Base-by-base conservation (phyloP, 2,888 invertebrate species). In the Drosophila nr. medialis region DNA sequence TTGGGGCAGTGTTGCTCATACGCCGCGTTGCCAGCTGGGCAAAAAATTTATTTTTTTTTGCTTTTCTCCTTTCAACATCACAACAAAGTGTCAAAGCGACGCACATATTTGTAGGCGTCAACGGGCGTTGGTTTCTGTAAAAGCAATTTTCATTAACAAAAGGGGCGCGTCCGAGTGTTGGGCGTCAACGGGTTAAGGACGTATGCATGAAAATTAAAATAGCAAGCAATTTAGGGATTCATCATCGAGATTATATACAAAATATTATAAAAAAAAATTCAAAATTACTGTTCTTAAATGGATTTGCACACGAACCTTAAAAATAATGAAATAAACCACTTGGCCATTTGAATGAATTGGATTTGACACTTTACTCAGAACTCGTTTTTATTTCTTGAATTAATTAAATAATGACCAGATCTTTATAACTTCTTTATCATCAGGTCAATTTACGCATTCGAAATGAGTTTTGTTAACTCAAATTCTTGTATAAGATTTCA, bases 71-170 rank as follows among this genome's bases (percentile, higher is more conserved):
- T 70, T 64, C 24, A 78, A 60, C 64, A 70, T 38, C 55, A 79
- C 64, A 55, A 69, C 70, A 68, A 75, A 81, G 84, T 83, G 78
- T 76, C 81, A 86, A 81, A 72, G 72, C 56, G 58, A 72, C 77
- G 67, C 77, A 86, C 77, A 83, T 79, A 72, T 82, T 79, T 82
- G 81, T 85, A 82, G 85, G 81, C 85, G 88, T 83, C 77, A 71
- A 80, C 73, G 68, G 72, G 68, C 72, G 80, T 79, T 68, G 72
- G 61, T 55, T 73, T 79, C 83, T 72, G 74, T 66, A 67, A 83
- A 83, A 87, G 85, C 83, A 87, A 83, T 83, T 83, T 83, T 70
- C 83, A 87, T 87, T 82, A 83, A 76, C 83, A 82, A 82, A 71
- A 61, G 71, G 63, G 80, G 82, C 72, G 69, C 62, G 66, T 64